Percentiles rank a stretch among this genome's conserved stretches.
phyloP scores from a whole-genome alignment of 2,113 vertebrate genomes.

The Etheostoma spectabile region DNA sequence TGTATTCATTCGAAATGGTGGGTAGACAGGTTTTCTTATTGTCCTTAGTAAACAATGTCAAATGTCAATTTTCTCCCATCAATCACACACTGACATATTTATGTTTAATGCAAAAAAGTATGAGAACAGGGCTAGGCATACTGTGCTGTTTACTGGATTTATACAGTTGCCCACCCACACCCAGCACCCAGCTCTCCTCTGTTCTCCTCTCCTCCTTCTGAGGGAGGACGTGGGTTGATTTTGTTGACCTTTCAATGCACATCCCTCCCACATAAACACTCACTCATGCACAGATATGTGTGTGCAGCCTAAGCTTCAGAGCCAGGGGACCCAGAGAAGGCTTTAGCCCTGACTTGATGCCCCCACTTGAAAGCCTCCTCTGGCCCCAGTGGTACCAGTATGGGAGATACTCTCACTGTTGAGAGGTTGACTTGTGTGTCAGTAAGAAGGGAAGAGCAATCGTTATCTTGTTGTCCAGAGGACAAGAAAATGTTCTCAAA shows the following conservation, averaged over 20 bases:
- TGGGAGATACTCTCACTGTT: conserved; percentile 9
- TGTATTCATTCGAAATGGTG: background rate
- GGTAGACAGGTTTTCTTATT: conserved; percentile 3
- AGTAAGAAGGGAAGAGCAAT: conserved; percentile 10
- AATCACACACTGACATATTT: background rate
- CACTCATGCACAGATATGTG: conserved; percentile 25
- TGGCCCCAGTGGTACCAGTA: conserved; percentile 29
- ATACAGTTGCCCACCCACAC: conserved; percentile 63
- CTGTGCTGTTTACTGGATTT: conserved; percentile 55
- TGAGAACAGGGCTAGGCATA: conserved; percentile 5
- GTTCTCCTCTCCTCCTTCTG: conserved; percentile 63
- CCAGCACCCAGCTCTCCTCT: conserved; percentile 54
- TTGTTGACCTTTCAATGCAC: conserved; percentile 72
- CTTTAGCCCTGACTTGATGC: conserved; percentile 50
- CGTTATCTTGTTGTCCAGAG: conserved; percentile 6
- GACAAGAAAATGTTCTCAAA: conserved; percentile 23
- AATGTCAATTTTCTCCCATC: conserved; percentile 3
- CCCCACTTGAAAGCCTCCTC: conserved; percentile 56
- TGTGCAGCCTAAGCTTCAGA: conserved; percentile 44
- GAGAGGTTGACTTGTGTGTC: conserved; percentile 36
- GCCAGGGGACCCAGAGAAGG: conserved; percentile 53
- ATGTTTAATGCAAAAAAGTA: conserved; percentile 4
- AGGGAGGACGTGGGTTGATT: conserved; percentile 73
- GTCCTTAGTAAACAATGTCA: background rate
- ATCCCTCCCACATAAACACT: conserved; percentile 66